Evolutionary conservation across 2,888 invertebrate genomes (phyloP).

Genomic region (Pantelozetes paolii): DNA sequence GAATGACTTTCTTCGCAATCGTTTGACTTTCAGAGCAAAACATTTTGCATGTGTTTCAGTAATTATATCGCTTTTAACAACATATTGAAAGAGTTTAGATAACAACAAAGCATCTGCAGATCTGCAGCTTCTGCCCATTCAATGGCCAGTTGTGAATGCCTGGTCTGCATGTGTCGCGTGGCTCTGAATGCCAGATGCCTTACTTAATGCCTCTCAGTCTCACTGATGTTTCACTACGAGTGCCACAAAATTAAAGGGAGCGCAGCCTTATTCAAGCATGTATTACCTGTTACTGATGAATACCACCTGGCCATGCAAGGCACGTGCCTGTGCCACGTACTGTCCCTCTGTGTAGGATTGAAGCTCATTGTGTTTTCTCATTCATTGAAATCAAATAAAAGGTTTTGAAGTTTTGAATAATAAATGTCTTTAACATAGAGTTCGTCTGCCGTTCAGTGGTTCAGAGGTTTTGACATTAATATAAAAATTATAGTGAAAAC

Average conservation of each 20-base stretch:
- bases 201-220: not conserved
- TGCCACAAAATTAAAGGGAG: slow-evolving; percentile 30
- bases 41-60: slow-evolving; percentile 1
- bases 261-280: slow-evolving; percentile 25
- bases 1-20: not conserved
- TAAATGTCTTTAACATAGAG: no score
- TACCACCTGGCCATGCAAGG: slow-evolving; percentile 23
- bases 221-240: slow-evolving; percentile 13
- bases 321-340: slow-evolving; percentile 12
- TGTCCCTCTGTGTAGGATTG: no score
- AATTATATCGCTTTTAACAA: slow-evolving; percentile 28
- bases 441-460: no score
- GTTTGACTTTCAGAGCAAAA: not conserved
- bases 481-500: no score
- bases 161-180: slow-evolving; percentile 32
- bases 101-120: slow-evolving; percentile 17
- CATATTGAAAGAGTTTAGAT: slow-evolving; percentile 32
- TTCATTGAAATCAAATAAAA: no score
- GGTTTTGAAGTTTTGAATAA: no score
- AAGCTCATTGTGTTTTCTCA: no score
- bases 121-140: slow-evolving; percentile 9
- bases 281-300: slow-evolving; percentile 33
- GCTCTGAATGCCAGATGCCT: slow-evolving; percentile 28
- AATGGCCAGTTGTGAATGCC: not conserved
- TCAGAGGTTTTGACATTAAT: no score